These are phyloP conservation scores for Sussaba pulchella DNA, from an alignment of 2,888 invertebrate species.

Conservation along the genomic window DNA sequence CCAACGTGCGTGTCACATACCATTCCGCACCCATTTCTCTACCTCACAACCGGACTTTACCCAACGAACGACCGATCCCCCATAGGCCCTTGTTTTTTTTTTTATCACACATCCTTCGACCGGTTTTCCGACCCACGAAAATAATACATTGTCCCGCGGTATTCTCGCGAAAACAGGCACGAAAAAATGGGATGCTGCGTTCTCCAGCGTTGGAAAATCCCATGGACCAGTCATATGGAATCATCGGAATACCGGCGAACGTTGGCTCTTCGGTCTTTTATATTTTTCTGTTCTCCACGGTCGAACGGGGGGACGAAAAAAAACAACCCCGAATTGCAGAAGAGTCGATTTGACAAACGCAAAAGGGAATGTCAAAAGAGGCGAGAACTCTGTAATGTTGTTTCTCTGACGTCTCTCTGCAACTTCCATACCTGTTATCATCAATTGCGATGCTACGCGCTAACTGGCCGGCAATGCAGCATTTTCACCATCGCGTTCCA, in stretches of 20 bases:
- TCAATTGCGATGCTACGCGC: slow-evolving; percentile 2
- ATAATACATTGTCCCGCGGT: slow-evolving; percentile 60
- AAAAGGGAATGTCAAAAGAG: slow-evolving; percentile 58
- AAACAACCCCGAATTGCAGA: background rate
- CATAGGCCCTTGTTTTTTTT: no score
- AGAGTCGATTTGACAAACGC: slow-evolving; percentile 43
- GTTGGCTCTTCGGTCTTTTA: no score
- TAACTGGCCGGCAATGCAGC: background rate
- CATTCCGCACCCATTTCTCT: no score
- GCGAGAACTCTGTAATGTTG: slow-evolving; percentile 18
- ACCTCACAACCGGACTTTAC: no score
- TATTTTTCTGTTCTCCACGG: no score
- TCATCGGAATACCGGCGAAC: no score
- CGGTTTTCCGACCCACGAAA: slow-evolving; percentile 55
- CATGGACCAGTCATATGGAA: no score
- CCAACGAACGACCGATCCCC: no score
- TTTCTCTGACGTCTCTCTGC: background rate
- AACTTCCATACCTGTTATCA: background rate
- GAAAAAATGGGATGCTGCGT: background rate
- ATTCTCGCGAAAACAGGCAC: slow-evolving; percentile 7
- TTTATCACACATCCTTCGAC: slow-evolving; percentile 41
- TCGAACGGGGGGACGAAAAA: no score
- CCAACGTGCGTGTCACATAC: slow-evolving; percentile 33
- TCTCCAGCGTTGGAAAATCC: slow-evolving; percentile 9
- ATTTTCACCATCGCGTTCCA: no score